Evolutionary conservation across 2,797 vertebrate genomes (phyloP).

Genomic region (Liparis tanakae): DNA sequence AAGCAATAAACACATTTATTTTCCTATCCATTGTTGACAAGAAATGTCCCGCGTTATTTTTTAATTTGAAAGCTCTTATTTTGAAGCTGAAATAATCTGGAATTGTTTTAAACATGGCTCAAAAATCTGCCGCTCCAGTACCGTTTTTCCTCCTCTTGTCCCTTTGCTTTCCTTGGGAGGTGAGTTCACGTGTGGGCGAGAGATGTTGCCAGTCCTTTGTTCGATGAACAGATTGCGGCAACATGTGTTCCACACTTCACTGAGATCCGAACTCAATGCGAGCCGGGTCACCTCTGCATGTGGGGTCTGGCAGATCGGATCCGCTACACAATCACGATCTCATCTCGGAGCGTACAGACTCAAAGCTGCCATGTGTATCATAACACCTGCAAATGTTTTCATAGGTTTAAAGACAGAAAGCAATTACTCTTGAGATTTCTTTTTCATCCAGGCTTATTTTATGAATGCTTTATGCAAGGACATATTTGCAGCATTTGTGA

Average conservation of each 20-base stretch:
- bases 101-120: neutral
- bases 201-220: neutral
- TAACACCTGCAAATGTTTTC: neutral
- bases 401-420: neutral
- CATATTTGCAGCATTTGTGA: conserved; percentile 5
- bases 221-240: neutral
- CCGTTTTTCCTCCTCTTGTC: neutral
- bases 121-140: neutral
- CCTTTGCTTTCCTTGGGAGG: neutral
- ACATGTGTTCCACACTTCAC: neutral
- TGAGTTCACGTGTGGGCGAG: neutral
- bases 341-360: neutral
- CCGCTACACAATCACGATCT: neutral
- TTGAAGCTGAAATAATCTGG: neutral
- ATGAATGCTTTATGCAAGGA: neutral
- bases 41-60: neutral
- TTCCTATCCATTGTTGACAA: neutral
- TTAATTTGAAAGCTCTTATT: neutral
- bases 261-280: neutral
- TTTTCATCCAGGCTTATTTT: neutral
- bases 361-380: neutral
- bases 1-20: neutral
- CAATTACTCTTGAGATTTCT: neutral
- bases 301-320: neutral
- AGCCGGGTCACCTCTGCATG: neutral